Conservation (phyloP, 2,888 invertebrate species). For the Malachius bipustulatus region DNA sequence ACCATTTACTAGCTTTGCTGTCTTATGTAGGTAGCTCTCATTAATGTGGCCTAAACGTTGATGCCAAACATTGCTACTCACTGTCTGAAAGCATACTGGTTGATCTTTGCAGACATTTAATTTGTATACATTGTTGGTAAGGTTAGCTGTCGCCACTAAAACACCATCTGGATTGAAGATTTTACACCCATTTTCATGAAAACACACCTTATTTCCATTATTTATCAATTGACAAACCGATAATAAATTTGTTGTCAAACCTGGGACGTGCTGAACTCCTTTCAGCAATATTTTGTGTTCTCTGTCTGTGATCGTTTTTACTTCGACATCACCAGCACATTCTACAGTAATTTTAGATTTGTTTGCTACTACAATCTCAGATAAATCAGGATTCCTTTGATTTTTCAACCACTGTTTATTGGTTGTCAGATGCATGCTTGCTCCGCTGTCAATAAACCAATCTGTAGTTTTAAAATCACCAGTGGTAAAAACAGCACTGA, state of each 20-base stretch:
- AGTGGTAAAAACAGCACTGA: constrained; percentile 21
- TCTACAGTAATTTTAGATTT: constrained; percentile 18
- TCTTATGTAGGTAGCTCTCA: constrained; percentile 12
- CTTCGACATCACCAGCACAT: constrained; percentile 17
- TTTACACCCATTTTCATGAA: constrained; percentile 6
- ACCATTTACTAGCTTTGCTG: constrained; percentile 12
- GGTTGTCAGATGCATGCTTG: constrained; percentile 22
- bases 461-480: constrained; percentile 18
- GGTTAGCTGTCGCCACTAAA: constrained; percentile 6
- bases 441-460: constrained; percentile 24
- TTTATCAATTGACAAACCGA: constrained; percentile 22
- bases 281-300: constrained; percentile 13
- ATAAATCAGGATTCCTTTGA: constrained; percentile 8
- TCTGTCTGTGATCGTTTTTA: constrained; percentile 14
- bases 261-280: constrained; percentile 18
- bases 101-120: constrained; percentile 8
- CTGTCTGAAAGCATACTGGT: constrained; percentile 5
- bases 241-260: constrained; percentile 21
- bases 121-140: constrained; percentile 8
- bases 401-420: constrained; percentile 16
- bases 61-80: constrained; percentile 15
- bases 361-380: constrained; percentile 18
- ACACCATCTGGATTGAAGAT: constrained; percentile 7
- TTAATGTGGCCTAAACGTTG: constrained; percentile 17
- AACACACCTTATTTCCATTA: constrained; percentile 12